phyloP scores from a whole-genome alignment of 2,113 vertebrate species.

The Prinia subflava region DNA sequence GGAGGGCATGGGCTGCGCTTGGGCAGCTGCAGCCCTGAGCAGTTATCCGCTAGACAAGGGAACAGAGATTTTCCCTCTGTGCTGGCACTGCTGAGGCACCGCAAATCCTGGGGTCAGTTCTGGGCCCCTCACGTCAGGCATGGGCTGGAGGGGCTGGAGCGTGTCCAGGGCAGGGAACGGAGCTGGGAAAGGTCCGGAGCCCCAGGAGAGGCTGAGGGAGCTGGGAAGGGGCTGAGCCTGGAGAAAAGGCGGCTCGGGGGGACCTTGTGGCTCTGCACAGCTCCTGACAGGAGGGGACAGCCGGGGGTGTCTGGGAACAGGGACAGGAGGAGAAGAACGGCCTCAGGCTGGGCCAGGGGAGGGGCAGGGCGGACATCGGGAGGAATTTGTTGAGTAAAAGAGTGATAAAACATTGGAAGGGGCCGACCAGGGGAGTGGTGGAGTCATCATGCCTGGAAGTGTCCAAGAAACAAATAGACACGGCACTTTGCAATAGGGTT shows the following conservation, averaged over 20 bases:
- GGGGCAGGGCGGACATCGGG: fast-evolving
- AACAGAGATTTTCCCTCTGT: no score
- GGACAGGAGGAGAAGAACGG: background rate
- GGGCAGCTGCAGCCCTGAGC: background rate
- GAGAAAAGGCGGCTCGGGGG: background rate
- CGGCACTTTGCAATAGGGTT: background rate
- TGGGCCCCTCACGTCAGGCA: background rate
- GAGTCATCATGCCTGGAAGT: background rate
- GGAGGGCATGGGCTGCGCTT: no score
- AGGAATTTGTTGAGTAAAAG: no score
- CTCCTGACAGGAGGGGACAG: background rate
- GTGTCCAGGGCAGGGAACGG: background rate
- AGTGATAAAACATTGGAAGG: background rate
- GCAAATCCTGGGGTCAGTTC: background rate
- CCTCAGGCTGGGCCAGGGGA: background rate
- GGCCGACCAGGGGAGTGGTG: background rate
- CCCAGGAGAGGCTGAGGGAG: fast-evolving
- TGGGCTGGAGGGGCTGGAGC: background rate
- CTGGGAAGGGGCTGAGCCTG: background rate
- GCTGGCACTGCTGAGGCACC: background rate
- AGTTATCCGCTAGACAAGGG: no score
- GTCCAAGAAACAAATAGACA: no score
- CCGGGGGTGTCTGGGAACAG: background rate
- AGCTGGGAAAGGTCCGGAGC: background rate
- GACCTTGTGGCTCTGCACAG: fast-evolving